A percentile compares a stretch with the other conserved stretches of the same genome.
phyloP scores from a whole-genome alignment of 1,140 invertebrate genomes.

The Heliconius congener region DNA sequence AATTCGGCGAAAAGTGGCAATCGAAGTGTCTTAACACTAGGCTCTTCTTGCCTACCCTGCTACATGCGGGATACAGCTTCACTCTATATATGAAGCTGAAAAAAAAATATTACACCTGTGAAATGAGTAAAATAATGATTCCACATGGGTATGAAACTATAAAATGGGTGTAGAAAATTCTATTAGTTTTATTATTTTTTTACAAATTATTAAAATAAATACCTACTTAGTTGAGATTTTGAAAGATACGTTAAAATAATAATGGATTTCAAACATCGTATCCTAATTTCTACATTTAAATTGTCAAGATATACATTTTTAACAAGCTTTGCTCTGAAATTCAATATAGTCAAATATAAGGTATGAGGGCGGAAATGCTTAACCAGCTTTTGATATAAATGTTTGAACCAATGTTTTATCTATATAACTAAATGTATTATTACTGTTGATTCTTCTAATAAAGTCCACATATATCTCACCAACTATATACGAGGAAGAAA shows the following conservation, averaged over 20 bases:
- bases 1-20: too few relatives aligned
- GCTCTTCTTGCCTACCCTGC: too few relatives aligned
- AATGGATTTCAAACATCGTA: background rate
- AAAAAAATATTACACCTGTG: too few relatives aligned
- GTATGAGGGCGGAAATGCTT: background rate
- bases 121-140: too few relatives aligned
- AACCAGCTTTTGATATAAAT: background rate
- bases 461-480: background rate
- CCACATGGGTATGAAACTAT: too few relatives aligned
- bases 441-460: background rate
- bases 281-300: background rate
- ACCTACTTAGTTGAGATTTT: background rate
- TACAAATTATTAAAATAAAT: too few relatives aligned
- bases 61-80: too few relatives aligned
- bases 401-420: background rate
- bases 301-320: background rate
- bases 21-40: too few relatives aligned
- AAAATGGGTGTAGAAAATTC: too few relatives aligned
- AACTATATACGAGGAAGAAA: background rate
- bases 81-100: too few relatives aligned
- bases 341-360: background rate
- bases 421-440: background rate
- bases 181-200: too few relatives aligned
- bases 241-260: background rate
- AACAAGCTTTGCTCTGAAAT: slow-evolving; percentile 6